These are phyloP conservation scores for Eurosta solidaginis DNA, from an alignment of 1,140 invertebrate genomes.

Conservation along the genomic window DNA sequence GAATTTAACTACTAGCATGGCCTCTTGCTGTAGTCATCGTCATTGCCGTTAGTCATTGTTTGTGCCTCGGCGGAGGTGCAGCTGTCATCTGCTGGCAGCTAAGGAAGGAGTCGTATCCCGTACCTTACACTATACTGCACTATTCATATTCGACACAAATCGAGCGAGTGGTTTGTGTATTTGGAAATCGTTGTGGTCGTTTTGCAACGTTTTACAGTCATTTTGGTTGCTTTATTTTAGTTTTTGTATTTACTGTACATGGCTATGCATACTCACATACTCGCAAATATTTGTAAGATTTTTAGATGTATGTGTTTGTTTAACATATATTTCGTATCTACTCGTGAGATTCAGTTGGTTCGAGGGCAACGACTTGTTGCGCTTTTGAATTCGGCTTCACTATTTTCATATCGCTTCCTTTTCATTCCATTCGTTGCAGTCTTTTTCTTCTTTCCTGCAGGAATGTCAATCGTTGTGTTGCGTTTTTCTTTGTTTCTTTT, in stretches of 20 bases:
- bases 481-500: background rate
- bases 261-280: background rate
- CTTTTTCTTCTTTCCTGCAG: background rate
- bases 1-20: background rate
- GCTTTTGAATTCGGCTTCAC: constrained; percentile 16
- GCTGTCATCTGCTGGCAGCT: background rate
- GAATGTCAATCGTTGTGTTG: background rate
- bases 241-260: background rate
- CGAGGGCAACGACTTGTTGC: constrained; percentile 34
- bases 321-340: background rate
- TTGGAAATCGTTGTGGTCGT: constrained; percentile 22
- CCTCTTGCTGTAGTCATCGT: background rate
- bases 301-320: background rate
- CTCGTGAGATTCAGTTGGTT: constrained; percentile 10
- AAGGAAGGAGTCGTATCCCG: background rate
- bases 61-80: background rate
- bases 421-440: background rate
- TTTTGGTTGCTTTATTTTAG: constrained; percentile 26
- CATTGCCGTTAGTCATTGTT: background rate
- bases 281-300: background rate
- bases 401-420: background rate
- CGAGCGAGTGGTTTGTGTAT: background rate
- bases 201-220: constrained; percentile 21
- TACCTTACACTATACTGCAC: background rate
- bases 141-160: background rate